Conservation (phyloP, 2,113 vertebrate species). For the Vanacampus margaritifer region DNA sequence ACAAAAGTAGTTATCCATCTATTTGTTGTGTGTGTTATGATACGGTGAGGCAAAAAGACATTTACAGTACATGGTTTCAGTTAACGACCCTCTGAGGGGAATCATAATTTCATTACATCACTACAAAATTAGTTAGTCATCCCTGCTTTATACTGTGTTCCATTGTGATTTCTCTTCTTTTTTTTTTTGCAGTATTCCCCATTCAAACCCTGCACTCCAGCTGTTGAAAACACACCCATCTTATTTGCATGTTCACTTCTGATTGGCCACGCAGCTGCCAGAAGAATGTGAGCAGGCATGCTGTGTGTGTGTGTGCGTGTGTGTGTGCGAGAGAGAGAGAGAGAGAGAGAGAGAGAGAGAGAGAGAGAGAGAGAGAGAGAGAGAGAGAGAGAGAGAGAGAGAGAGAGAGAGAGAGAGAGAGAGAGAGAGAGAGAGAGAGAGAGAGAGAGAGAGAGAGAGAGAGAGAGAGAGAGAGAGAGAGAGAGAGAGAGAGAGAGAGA, state of each 20-base stretch:
- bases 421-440: background rate
- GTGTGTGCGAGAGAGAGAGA: conserved; percentile 2
- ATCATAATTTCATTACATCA: background rate
- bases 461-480: background rate
- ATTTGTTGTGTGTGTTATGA: too few species aligned
- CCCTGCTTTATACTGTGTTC: background rate
- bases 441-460: too few species aligned
- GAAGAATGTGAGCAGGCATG: conserved; percentile 61
- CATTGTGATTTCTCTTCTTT: background rate
- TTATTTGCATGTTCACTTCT: conserved; percentile 54
- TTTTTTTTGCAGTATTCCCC: conserved; percentile 59
- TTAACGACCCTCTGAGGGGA: background rate
- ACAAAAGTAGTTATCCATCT: background rate
- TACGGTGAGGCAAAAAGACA: background rate
- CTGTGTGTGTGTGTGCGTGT: conserved; percentile 15
- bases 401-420: too few species aligned
- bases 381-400: too few species aligned
- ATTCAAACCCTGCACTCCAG: conserved; percentile 76
- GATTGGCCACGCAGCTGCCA: conserved; percentile 58
- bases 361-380: too few species aligned
- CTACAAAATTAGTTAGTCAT: background rate
- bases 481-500: background rate
- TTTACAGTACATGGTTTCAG: background rate
- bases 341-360: background rate
- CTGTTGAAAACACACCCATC: conserved; percentile 53